Percentiles rank a stretch among this genome's conserved stretches.
These are phyloP conservation scores for Urocynchramus pylzowi DNA, from an alignment of 2,113 vertebrate species.

Conservation along the genomic window DNA sequence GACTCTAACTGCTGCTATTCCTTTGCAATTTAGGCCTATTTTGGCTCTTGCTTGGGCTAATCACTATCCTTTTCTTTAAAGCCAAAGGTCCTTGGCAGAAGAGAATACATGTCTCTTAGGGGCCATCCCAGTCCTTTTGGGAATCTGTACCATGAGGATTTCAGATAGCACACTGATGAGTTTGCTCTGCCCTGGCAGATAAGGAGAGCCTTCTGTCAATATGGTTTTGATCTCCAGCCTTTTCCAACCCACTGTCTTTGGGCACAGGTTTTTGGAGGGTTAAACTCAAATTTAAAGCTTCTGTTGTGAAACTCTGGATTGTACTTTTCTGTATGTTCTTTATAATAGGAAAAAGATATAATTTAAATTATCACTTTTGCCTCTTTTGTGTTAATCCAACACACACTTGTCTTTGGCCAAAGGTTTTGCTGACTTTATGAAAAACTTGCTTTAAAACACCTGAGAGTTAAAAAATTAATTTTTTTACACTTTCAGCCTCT, in stretches of 20 bases:
- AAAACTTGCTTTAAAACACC: neutral
- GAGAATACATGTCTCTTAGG: neutral
- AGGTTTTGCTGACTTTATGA: neutral
- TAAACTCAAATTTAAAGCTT: neutral
- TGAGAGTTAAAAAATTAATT: fast-evolving
- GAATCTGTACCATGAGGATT: fast-evolving
- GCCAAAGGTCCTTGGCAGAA: neutral
- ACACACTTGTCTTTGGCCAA: neutral
- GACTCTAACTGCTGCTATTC: neutral
- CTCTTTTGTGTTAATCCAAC: neutral
- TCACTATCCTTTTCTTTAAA: neutral
- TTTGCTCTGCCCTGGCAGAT: neutral
- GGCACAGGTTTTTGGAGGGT: neutral
- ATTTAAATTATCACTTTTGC: neutral
- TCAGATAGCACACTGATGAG: neutral
- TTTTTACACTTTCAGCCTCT: neutral
- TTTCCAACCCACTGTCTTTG: neutral
- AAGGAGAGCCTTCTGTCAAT: neutral
- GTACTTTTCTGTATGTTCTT: neutral
- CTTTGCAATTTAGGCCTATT: neutral
- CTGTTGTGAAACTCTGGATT: neutral
- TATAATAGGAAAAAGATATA: neutral
- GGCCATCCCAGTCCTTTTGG: neutral
- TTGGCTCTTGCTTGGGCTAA: neutral
- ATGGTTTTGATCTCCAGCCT: neutral